Evolutionary conservation across 2,888 invertebrate species (phyloP).

Genomic region (Pristionchus mayeri): DNA sequence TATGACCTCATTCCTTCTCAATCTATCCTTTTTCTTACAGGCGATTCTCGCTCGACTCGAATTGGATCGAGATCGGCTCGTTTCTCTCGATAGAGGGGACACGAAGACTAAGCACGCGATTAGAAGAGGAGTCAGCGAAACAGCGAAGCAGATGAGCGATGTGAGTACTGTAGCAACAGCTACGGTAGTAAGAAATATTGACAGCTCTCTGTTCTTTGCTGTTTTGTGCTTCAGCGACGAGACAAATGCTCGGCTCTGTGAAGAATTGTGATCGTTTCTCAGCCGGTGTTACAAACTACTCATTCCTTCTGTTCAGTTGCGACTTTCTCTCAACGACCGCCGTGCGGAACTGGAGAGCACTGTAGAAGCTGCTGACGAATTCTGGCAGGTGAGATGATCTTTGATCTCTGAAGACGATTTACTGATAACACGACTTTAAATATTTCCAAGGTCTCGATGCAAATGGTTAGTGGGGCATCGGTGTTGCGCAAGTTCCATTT

Average conservation of each 20-base stretch:
- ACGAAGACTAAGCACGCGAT: slow-evolving; percentile 68
- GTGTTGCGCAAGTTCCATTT: too few species aligned
- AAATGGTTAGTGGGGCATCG: too few species aligned
- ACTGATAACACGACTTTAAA: too few species aligned
- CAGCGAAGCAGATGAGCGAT: slow-evolving; percentile 69
- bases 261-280: too few species aligned
- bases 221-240: too few species aligned
- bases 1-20: neutral
- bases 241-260: too few species aligned
- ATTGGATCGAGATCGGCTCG: slow-evolving; percentile 63
- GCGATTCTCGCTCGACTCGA: slow-evolving; percentile 25
- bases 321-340: slow-evolving; percentile 56
- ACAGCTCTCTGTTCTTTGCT: neutral
- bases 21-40: neutral
- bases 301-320: slow-evolving; percentile 55
- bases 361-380: neutral
- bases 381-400: slow-evolving; percentile 37
- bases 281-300: neutral
- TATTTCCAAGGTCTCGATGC: too few species aligned
- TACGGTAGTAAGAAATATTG: too few species aligned
- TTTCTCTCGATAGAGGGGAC: slow-evolving; percentile 62
- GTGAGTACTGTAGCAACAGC: slow-evolving; percentile 52
- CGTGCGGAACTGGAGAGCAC: slow-evolving; percentile 52
- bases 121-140: slow-evolving; percentile 66
- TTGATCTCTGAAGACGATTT: neutral